Base-by-base conservation (phyloP, 1,140 invertebrate species). In the Cherax destructor region DNA sequence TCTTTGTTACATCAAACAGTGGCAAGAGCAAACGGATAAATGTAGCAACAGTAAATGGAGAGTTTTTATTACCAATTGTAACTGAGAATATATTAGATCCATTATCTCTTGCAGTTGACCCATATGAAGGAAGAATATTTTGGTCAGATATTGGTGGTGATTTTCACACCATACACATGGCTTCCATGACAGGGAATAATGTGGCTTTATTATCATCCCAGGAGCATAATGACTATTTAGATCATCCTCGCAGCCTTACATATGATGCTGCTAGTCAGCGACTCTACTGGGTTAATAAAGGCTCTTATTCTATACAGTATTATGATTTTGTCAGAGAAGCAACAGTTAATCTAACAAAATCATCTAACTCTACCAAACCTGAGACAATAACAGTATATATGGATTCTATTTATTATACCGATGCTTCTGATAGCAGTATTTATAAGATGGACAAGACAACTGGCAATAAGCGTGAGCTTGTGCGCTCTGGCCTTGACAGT, bases 21-120 rank as follows among this genome's bases (percentile, higher is more conserved):
- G 24, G 41, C 41, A 80, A 47, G 21, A 93, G 94, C 56, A 95
- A 95, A 72, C 95, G 95, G 65, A 97, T 97, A 74, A 95, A 95
- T 69, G 96, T 96, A 0, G 96, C 96, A 59, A 97, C 96, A 93
- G 94, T 98, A 11, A 95, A 96, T 92, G 97, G 97, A 4, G 96
- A 97, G 93, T 97, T 95, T 93, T 93, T 95, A 56, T 95, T 96
- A 1, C 95, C 96, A 78, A 93, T 95, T 0, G 95, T 95, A 10
- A 93, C 94, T 11, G 93, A 93, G 52, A 94, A 94, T 47, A 80
- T 94, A 10, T 88, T 93, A 41, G 69, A 93, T 85, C 95, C 95
- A 1, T 94, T 94, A 76, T 96, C 96, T 7, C 94, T 98, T 24
- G 96, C 96, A 72, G 94, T 97, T 6, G 95, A 97, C 95, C 97